Evolutionary conservation across 2,113 vertebrate genomes (phyloP).

Genomic region (Mesoclemmys tuberculata): DNA sequence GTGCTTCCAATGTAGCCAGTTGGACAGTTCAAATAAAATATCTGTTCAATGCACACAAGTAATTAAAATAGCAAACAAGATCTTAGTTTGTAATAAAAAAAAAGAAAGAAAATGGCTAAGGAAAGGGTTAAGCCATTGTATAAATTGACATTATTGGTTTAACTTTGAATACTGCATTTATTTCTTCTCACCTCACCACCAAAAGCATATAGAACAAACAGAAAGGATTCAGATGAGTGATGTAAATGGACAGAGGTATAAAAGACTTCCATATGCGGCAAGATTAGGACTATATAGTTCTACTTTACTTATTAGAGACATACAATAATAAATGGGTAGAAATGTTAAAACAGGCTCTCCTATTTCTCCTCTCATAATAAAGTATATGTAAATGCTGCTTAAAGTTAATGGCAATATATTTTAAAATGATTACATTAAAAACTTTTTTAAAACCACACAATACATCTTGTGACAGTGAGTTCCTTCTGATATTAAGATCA

Average conservation of each 20-base stretch:
- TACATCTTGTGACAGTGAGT: not conserved
- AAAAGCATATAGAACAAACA: not conserved
- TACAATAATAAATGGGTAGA: not conserved
- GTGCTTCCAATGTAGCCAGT: not conserved
- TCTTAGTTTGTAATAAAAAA: not conserved
- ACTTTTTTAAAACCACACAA: not conserved
- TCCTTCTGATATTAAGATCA: not conserved
- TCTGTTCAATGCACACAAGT: not conserved
- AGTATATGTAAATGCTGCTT: not conserved
- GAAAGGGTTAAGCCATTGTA: not conserved
- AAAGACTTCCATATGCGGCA: not conserved
- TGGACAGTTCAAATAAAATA: not conserved
- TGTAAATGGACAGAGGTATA: not conserved
- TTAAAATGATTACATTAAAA: not conserved
- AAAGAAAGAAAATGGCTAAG: not conserved
- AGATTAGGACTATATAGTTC: not conserved
- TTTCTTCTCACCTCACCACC: not conserved
- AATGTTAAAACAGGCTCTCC: not conserved
- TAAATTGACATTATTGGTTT: not conserved
- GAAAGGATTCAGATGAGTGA: not conserved
- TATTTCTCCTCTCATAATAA: not conserved
- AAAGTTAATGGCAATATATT: not conserved
- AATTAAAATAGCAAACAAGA: not conserved
- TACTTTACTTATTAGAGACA: not conserved
- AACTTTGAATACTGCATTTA: not conserved